These are phyloP conservation scores for Beaufortia kweichowensis DNA, from an alignment of 2,113 vertebrate genomes.

Conservation along the genomic window DNA sequence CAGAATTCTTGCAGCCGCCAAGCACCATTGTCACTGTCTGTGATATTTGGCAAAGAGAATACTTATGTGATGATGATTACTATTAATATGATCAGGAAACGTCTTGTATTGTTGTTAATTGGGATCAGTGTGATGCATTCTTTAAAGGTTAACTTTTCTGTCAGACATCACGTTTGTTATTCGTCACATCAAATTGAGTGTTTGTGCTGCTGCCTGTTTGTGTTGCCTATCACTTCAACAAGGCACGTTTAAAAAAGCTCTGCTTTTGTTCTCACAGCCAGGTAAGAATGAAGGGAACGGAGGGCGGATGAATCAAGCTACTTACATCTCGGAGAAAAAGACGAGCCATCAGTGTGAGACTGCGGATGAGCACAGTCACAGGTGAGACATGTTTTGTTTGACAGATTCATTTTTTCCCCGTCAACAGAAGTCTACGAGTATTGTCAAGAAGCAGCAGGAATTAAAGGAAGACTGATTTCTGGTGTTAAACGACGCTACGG, in stretches of 20 bases:
- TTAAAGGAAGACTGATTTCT: constrained; percentile 10
- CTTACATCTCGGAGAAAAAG: constrained; percentile 24
- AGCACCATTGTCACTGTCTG: constrained; percentile 11
- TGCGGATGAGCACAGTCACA: constrained; percentile 27
- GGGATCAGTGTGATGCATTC: not conserved
- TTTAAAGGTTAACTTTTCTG: constrained; percentile 16
- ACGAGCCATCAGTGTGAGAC: constrained; percentile 13
- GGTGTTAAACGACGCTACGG: constrained; percentile 14
- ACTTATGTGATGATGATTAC: constrained; percentile 14
- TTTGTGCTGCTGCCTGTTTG: constrained; percentile 9
- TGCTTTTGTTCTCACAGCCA: constrained; percentile 14
- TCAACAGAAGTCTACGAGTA: constrained; percentile 1
- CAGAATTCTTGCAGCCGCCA: constrained; percentile 23
- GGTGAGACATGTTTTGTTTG: constrained; percentile 34
- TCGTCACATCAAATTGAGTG: not conserved
- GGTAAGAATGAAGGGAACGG: constrained; percentile 13
- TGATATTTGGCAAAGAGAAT: constrained; percentile 5
- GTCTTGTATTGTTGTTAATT: constrained; percentile 1
- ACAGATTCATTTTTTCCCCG: constrained; percentile 21
- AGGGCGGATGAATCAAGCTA: constrained; percentile 12
- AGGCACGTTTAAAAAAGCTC: not conserved
- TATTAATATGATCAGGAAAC: constrained; percentile 12
- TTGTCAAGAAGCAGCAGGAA: constrained; percentile 31
- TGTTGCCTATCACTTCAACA: constrained; percentile 9
- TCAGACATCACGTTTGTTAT: not conserved